Percentiles rank a stretch among this genome's conserved stretches.
These are phyloP conservation scores for Eulimnadia texana DNA, from an alignment of 1,140 invertebrate species.

Conservation along the genomic window DNA sequence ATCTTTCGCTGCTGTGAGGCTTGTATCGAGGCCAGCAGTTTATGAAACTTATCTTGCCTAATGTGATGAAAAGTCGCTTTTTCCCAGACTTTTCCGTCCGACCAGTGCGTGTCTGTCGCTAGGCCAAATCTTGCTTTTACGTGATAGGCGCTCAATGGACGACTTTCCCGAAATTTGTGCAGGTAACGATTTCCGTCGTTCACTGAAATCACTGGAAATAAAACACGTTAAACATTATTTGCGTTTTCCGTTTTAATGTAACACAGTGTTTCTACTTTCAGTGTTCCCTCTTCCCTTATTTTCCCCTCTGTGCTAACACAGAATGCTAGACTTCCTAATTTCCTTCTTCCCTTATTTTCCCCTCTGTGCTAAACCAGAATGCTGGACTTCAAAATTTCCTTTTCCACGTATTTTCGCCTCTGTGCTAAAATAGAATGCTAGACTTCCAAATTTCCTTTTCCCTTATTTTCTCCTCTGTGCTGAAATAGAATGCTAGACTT, in stretches of 20 bases:
- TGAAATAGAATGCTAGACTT: no score
- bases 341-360: no score
- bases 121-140: conserved; percentile 61
- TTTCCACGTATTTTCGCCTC: no score
- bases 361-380: no score
- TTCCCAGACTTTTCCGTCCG: conserved; percentile 53
- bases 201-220: conserved; percentile 47
- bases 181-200: conserved; percentile 43
- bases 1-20: conserved; percentile 64
- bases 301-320: no score
- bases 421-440: no score
- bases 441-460: no score
- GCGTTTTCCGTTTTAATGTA: not conserved
- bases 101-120: conserved; percentile 57
- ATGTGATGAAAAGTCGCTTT: conserved; percentile 55
- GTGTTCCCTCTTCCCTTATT: no score
- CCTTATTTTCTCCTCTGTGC: no score
- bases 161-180: conserved; percentile 36
- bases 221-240: conserved; percentile 5
- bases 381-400: no score
- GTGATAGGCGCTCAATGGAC: conserved; percentile 50
- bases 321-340: no score
- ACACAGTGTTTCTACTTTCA: no score
- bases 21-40: conserved; percentile 55
- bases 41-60: conserved; percentile 45